Conservation (phyloP, 2,113 vertebrate species). For the Neogobius melanostomus region DNA sequence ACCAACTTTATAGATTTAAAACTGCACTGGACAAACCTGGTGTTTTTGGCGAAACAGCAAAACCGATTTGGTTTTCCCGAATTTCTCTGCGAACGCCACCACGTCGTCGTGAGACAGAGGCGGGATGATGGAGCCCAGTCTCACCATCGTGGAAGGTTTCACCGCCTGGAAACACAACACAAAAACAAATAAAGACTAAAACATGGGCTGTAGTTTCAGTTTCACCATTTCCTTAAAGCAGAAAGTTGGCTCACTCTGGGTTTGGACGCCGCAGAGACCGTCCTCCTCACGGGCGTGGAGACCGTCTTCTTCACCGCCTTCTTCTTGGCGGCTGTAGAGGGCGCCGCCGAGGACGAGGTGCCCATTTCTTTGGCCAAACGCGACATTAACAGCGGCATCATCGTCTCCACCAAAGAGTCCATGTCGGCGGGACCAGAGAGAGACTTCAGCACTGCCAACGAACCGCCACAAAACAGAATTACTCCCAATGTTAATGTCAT, state of each 20-base stretch:
- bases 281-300: background rate
- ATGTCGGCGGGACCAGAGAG: conserved; percentile 43
- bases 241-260: conserved; percentile 11
- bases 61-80: conserved; percentile 49
- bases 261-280: conserved; percentile 13
- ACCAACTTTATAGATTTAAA: no score
- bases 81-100: background rate
- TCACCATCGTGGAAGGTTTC: conserved; percentile 29
- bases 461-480: background rate
- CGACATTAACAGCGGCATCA: conserved; percentile 61
- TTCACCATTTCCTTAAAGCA: no score
- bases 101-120: conserved; percentile 25
- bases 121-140: background rate
- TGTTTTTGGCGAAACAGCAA: conserved; percentile 20
- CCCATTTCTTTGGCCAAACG: conserved; percentile 66
- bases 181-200: background rate
- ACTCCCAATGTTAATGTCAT: background rate
- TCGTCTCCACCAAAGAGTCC: conserved; percentile 55
- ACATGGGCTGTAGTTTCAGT: background rate
- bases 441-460: conserved; percentile 46
- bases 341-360: conserved; percentile 17
- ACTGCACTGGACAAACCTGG: conserved; percentile 23
- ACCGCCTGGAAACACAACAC: background rate
- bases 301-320: conserved; percentile 4
- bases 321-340: conserved; percentile 1